These are phyloP conservation scores for Trichogramma evanescens DNA, from an alignment of 2,888 invertebrate genomes.

Conservation along the genomic window DNA sequence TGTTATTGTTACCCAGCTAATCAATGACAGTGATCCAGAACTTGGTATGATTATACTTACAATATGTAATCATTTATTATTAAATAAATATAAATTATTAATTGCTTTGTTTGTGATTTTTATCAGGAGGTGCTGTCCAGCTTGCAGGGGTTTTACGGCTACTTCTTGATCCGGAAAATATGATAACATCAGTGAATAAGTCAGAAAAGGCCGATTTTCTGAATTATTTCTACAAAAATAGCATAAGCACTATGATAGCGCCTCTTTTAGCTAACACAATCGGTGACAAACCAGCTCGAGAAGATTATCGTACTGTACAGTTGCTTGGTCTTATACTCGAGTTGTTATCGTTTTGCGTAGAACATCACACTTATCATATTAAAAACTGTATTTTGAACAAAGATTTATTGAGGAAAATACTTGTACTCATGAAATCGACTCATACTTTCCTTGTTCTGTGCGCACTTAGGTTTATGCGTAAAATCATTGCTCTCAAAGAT, in stretches of 20 bases:
- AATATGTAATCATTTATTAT: no score
- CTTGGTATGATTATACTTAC: slow-evolving; percentile 50
- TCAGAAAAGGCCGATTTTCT: slow-evolving; percentile 98
- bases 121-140: slow-evolving; percentile 80
- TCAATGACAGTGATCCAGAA: slow-evolving; percentile 94
- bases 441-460: slow-evolving; percentile 96
- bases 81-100: not conserved
- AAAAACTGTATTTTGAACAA: slow-evolving; percentile 96
- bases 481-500: slow-evolving; percentile 94
- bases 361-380: slow-evolving; percentile 98
- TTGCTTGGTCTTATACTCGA: slow-evolving; percentile 90
- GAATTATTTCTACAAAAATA: slow-evolving; percentile 97
- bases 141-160: slow-evolving; percentile 90
- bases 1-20: slow-evolving; percentile 97
- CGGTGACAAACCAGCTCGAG: slow-evolving; percentile 81
- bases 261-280: slow-evolving; percentile 91
- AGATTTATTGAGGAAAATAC: slow-evolving; percentile 88
- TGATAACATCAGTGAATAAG: slow-evolving; percentile 87
- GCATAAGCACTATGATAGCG: slow-evolving; percentile 91
- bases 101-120: not conserved
- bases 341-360: slow-evolving; percentile 94
- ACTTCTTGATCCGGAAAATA: slow-evolving; percentile 94
- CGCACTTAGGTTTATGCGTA: slow-evolving; percentile 93
- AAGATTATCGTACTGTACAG: slow-evolving; percentile 96
- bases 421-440: slow-evolving; percentile 92